Percentiles rank a stretch among this genome's conserved stretches.
Evolutionary conservation across 2,888 invertebrate genomes (phyloP).

Genomic region (Tetropium fuscum): DNA sequence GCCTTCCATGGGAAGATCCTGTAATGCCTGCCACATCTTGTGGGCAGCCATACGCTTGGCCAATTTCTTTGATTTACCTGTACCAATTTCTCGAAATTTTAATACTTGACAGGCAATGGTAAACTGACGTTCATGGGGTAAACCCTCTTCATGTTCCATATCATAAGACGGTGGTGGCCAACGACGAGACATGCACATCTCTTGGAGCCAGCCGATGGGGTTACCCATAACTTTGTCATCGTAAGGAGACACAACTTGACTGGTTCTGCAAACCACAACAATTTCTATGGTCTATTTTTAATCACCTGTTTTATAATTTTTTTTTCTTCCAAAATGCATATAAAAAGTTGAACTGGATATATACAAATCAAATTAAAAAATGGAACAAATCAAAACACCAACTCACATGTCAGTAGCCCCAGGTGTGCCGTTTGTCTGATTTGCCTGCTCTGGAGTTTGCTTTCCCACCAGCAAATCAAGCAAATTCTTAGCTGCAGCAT

Average conservation of each 20-base stretch:
- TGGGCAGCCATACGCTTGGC: slow-evolving; percentile 97
- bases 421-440: slow-evolving; percentile 62
- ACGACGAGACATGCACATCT: slow-evolving; percentile 95
- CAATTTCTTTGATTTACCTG: slow-evolving; percentile 95
- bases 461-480: slow-evolving; percentile 87
- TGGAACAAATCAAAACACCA: not conserved
- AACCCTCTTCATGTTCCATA: slow-evolving; percentile 87
- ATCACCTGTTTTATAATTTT: no score
- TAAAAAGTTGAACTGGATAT: not conserved
- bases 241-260: slow-evolving; percentile 71
- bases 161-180: slow-evolving; percentile 97
- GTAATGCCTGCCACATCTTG: slow-evolving; percentile 90
- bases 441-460: slow-evolving; percentile 72
- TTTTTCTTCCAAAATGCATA: no score
- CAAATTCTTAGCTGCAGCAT: slow-evolving; percentile 92
- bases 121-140: slow-evolving; percentile 95
- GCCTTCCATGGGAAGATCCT: slow-evolving; percentile 80
- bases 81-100: slow-evolving; percentile 86
- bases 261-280: slow-evolving; percentile 57
- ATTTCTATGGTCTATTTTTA: no score
- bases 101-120: slow-evolving; percentile 92
- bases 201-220: slow-evolving; percentile 95
- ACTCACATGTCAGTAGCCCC: slow-evolving; percentile 62
- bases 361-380: not conserved
- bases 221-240: slow-evolving; percentile 91